phyloP scores from a whole-genome alignment of 1,140 invertebrate species.

The Neodiprion lecontei region DNA sequence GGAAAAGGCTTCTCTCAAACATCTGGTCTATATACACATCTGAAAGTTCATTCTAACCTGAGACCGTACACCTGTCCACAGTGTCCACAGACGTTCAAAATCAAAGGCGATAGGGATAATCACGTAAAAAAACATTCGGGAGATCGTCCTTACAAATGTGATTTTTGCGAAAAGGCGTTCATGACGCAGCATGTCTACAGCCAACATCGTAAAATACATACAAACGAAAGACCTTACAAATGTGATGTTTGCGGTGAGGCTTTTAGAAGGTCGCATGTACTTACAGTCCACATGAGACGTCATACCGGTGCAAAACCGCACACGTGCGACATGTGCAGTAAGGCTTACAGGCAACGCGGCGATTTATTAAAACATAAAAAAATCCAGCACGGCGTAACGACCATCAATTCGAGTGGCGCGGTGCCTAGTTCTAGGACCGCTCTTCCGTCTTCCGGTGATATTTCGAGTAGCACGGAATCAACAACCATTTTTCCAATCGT shows the following conservation, averaged over 20 bases:
- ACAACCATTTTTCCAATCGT: not conserved
- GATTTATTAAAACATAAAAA: constrained; percentile 21
- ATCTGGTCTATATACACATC: constrained; percentile 29
- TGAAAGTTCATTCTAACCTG: constrained; percentile 26
- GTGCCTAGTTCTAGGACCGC: not conserved
- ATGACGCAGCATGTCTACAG: constrained; percentile 37
- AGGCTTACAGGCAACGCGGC: constrained; percentile 35
- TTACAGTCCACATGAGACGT: constrained; percentile 33
- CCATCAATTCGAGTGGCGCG: not conserved
- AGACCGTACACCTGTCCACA: constrained; percentile 23
- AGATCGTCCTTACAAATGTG: constrained; percentile 41
- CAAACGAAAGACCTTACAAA: constrained; percentile 37
- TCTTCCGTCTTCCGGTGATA: not conserved
- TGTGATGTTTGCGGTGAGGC: constrained; percentile 40
- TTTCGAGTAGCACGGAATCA: not conserved
- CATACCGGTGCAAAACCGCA: constrained; percentile 53
- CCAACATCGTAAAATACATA: constrained; percentile 45
- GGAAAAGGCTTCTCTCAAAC: constrained; percentile 39
- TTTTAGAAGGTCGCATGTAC: constrained; percentile 39
- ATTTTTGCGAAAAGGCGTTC: constrained; percentile 40
- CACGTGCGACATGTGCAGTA: constrained; percentile 33
- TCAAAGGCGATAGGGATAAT: constrained; percentile 25
- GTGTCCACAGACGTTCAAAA: constrained; percentile 23
- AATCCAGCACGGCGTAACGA: not conserved
- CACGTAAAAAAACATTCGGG: constrained; percentile 44